phyloP scores from a whole-genome alignment of 2,113 vertebrate genomes.

The Cyphomyrus plagiostoma region DNA sequence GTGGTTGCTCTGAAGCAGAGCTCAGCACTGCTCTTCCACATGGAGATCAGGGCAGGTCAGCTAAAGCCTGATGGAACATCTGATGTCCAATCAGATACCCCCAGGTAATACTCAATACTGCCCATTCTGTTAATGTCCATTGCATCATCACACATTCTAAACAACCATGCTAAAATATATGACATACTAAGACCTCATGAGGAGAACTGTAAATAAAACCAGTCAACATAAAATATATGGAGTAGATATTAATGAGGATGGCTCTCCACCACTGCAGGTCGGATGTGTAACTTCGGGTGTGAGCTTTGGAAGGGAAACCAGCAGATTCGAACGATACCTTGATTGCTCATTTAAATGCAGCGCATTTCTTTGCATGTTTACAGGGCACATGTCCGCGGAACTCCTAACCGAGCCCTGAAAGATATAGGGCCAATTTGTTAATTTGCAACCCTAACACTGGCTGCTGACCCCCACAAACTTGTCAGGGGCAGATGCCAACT shows the following conservation, averaged over 20 bases:
- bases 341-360: not conserved
- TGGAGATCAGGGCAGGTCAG: not conserved
- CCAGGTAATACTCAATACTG: not conserved
- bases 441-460: not conserved
- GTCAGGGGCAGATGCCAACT: not conserved
- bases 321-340: not conserved
- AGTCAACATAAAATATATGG: not conserved
- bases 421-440: not conserved
- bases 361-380: not conserved
- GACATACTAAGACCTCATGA: not conserved
- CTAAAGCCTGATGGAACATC: not conserved
- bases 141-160: not conserved
- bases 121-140: not conserved
- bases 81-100: not conserved
- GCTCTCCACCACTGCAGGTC: not conserved
- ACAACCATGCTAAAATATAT: not conserved
- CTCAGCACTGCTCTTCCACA: not conserved
- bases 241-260: not conserved
- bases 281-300: not conserved
- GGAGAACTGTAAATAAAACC: not conserved
- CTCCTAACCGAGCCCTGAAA: not conserved
- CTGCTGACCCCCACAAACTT: not conserved
- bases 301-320: not conserved
- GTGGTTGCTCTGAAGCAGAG: not conserved
- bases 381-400: not conserved